These are phyloP conservation scores for Crotalus helleri DNA, from an alignment of 2,113 vertebrate species.

Conservation along the genomic window DNA sequence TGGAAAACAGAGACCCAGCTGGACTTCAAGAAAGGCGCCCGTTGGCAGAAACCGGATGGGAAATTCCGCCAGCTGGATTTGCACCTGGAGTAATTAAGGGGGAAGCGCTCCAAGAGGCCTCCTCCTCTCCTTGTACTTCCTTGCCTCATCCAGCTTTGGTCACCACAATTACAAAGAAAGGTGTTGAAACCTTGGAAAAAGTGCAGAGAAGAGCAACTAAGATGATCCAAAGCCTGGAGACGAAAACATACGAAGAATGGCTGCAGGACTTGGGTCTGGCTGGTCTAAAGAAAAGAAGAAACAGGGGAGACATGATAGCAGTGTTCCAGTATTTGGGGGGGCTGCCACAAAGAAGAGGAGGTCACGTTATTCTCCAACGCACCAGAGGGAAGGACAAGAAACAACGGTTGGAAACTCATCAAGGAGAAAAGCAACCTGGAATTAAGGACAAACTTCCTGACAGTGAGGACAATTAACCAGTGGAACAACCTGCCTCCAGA, in stretches of 20 bases:
- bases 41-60: background rate
- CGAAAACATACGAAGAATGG: no score
- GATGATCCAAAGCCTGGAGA: no score
- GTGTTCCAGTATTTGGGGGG: accelerated
- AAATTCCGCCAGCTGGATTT: background rate
- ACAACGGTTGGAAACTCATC: accelerated
- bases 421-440: background rate
- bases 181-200: background rate
- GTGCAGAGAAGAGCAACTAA: background rate
- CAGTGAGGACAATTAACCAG: no score
- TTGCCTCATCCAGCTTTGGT: background rate
- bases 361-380: accelerated
- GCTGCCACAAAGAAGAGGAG: background rate
- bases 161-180: background rate
- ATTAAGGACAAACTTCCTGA: background rate
- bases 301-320: background rate
- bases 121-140: background rate
- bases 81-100: background rate
- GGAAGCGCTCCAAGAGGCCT: background rate
- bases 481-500: no score
- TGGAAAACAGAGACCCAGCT: no score
- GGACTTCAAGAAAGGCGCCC: background rate
- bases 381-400: accelerated
- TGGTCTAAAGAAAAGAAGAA: background rate
- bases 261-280: accelerated